A percentile compares a stretch with the other conserved stretches of the same genome.
phyloP scores from a whole-genome alignment of 30 jellyfish, hydroid and myxozoan genomes.

The Morbakka virulenta region DNA sequence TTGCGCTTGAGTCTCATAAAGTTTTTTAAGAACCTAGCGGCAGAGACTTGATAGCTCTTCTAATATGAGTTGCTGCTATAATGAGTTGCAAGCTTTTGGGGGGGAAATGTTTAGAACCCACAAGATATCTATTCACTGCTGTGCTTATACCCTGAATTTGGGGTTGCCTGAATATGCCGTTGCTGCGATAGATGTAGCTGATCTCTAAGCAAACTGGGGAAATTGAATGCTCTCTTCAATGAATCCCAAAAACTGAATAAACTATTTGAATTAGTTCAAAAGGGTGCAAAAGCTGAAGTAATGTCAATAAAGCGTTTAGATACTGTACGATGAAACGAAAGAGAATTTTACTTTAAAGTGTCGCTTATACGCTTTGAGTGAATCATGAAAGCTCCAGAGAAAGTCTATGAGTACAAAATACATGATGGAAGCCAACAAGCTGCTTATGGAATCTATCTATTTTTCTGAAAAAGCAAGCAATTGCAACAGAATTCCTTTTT shows the following conservation, averaged over 20 bases:
- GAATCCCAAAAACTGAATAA: neutral
- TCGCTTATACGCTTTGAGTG: neutral
- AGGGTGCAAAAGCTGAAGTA: neutral
- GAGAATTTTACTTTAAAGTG: neutral
- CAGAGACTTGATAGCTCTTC: too few relatives aligned
- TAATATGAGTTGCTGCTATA: too few relatives aligned
- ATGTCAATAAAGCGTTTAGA: neutral
- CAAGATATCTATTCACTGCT: neutral
- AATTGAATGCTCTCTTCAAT: neutral
- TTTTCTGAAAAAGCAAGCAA: neutral
- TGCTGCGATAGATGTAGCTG: neutral
- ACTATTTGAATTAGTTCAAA: too few relatives aligned
- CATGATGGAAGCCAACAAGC: neutral
- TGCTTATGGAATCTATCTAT: neutral
- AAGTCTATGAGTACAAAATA: neutral
- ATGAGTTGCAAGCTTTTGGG: too few relatives aligned
- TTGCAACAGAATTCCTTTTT: neutral
- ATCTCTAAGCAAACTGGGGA: neutral
- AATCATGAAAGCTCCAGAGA: neutral
- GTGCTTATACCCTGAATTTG: neutral
- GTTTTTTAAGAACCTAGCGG: too few relatives aligned
- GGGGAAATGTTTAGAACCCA: neutral
- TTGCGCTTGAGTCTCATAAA: too few relatives aligned
- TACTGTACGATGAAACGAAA: neutral
- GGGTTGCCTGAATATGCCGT: neutral